Evolutionary conservation across 2,797 vertebrate species (phyloP), one percentile per base, ranked within the genome.

Genomic region (Tragelaphus oryx): DNA sequence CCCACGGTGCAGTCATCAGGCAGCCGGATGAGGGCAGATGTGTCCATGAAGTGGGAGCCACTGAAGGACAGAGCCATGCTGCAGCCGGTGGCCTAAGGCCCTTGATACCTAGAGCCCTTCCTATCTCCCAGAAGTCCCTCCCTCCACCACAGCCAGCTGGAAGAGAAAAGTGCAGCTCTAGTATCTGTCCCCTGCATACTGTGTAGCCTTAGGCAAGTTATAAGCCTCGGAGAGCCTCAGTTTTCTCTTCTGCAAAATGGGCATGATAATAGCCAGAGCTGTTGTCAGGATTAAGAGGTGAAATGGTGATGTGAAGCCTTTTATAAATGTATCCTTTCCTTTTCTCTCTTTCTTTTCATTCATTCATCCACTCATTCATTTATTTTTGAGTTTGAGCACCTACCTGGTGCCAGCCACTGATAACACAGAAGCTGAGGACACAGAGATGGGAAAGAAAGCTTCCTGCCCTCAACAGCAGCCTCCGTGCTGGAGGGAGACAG

Each of bases 1-100:
- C 99, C 99, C 97, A 99, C 98, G 0, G 99, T 99, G 93, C 99
- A 99, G 98, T 99, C 99, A 0, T 99, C 99, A 0, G 99, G 99
- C 84, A 99, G 98, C 60, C 99, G 99, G 97, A 99, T 99, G 68
- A 97, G 98, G 5, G 99, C 98, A 0, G 99, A 99, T 0, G 99
- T 99, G 96, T 97, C 98, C 98, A 99, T 89, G 2, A 99, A 99
- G 94, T 94, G 98, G 30, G 97, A 96, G 82, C 99, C 99, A 0
- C 99, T 99, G 97, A 5, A 93, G 94, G 28, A 96, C 59, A 22
- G 87, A 74, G 68, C 4, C 0, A 1, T 14, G 13, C 65, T 86
- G 18, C 6, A 16, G 79, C 30, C n/a, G 0, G 41, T 11, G 60
- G 30, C n/a, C 22, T 6, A 50, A 33, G 30, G 75, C 33, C 87